Percentiles rank a stretch among this genome's conserved stretches.
Evolutionary conservation across 2,888 invertebrate species (phyloP).

Genomic region (Cylindroiulus punctatus): DNA sequence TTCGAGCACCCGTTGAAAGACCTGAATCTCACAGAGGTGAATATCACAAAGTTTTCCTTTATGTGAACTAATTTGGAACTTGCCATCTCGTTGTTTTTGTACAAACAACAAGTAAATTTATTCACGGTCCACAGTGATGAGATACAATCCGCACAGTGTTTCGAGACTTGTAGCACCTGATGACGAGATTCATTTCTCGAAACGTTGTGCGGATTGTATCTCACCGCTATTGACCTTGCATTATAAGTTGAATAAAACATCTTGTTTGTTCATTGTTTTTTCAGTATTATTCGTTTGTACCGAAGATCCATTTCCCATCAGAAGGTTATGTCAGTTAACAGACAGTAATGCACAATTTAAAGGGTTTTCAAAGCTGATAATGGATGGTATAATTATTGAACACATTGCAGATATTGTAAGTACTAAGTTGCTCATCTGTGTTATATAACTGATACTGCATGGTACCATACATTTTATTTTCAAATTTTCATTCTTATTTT

Average conservation of each 20-base stretch:
- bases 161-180: too few species aligned
- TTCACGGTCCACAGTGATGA: too few species aligned
- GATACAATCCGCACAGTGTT: too few species aligned
- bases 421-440: not conserved
- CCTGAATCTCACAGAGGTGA: constrained; percentile 71
- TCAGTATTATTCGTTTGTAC: constrained; percentile 39
- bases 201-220: too few species aligned
- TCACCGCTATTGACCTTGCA: too few species aligned
- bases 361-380: not conserved
- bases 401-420: constrained; percentile 31
- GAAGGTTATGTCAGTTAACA: not conserved
- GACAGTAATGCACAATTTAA: not conserved
- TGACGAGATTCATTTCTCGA: too few species aligned
- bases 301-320: constrained; percentile 46
- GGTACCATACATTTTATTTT: too few species aligned
- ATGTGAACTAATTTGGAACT: constrained; percentile 55
- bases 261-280: not conserved
- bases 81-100: too few species aligned
- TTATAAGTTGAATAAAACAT: too few species aligned
- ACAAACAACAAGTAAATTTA: too few species aligned
- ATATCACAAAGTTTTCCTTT: not conserved
- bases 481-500: not conserved
- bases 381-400: constrained; percentile 26
- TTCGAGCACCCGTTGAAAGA: constrained; percentile 70
- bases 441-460: not conserved